Evolutionary conservation across 2,113 vertebrate species (phyloP), one percentile per base, ranked within the genome.

Genomic region (Heptranchias perlo): DNA sequence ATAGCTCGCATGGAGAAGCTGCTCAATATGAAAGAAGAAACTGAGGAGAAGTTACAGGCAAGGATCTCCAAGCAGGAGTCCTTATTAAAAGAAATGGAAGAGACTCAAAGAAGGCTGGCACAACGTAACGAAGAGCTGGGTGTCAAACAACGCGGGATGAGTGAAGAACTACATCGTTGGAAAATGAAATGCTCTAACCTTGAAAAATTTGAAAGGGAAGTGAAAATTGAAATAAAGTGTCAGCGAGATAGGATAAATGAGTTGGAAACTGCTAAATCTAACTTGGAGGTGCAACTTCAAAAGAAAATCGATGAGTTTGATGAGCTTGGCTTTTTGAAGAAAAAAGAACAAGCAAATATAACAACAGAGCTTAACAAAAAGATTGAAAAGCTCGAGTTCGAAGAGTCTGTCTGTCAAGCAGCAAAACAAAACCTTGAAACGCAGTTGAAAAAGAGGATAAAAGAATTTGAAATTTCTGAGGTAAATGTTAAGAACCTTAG

Each of bases 371-470:
- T 96, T 6, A 94, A 96, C 47, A 76, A 49, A 82, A 82, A 91
- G 44, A 95, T 87, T 28, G 39, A 58, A 87, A 92, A 96, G 47
- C 58, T 94, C 0, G 65, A 86, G 44, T 58, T 73, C 52, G 78
- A 87, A 89, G 96, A 82, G 93, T 65, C 65, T 31, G 11, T 61
- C 14, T 96, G 96, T 91, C 62, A 65, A 39, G 96, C 61, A 67
- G 93, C 94, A 11, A 69, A 96, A 31, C 61, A 78, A 39, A 95
- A 64, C 28, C 54, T 96, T 25, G 96, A 96, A 49, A 73, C n/a
- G 14, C 96, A 96, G 92, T 94, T 96, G 84, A 96, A 62, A 62
- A 95, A 65, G 73, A 64, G 61, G 96, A 96, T 65, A 78, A 96
- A 82, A 49, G 96, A 96, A 47, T n/a, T 95, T 3, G 65, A 95